Percentiles rank a stretch among this genome's conserved stretches.
phyloP scores from a whole-genome alignment of 2,888 invertebrate genomes.

The Choristoneura rosaceana region DNA sequence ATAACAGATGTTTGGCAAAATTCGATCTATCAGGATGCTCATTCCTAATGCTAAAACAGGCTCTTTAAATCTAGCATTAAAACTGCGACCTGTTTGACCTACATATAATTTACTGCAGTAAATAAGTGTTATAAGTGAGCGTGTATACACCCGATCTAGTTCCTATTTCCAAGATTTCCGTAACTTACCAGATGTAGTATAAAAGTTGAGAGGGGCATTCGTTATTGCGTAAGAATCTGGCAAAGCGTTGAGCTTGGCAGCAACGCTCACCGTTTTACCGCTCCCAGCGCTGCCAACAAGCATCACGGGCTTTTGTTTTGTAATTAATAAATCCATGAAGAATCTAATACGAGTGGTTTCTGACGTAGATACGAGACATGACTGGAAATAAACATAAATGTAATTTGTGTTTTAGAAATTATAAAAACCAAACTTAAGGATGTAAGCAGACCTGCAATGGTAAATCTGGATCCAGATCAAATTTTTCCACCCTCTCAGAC shows the following conservation, averaged over 20 bases:
- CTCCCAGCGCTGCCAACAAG: constrained; percentile 95
- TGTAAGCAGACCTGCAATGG: constrained; percentile 90
- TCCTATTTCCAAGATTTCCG: too few relatives aligned
- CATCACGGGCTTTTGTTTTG: constrained; percentile 94
- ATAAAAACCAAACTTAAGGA: constrained; percentile 6
- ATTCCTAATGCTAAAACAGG: too few relatives aligned
- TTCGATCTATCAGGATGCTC: too few relatives aligned
- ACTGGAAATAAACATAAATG: constrained; percentile 74
- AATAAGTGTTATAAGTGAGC: too few relatives aligned
- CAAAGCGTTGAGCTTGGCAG: constrained; percentile 91
- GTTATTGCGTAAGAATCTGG: constrained; percentile 92
- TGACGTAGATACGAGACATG: constrained; percentile 93
- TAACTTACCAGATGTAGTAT: constrained; percentile 92
- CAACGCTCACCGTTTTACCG: constrained; percentile 96
- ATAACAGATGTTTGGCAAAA: too few relatives aligned
- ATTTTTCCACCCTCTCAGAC: constrained; percentile 91
- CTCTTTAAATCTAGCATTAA: too few relatives aligned
- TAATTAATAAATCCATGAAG: constrained; percentile 94
- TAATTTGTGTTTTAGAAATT: neutral
- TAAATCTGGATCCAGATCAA: constrained; percentile 94
- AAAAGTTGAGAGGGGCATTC: constrained; percentile 97
- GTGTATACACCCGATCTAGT: too few relatives aligned
- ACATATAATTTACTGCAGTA: too few relatives aligned
- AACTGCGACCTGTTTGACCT: too few relatives aligned
- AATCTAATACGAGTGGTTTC: constrained; percentile 96